These are phyloP conservation scores for Piaya cayana DNA, from an alignment of 2,113 vertebrate genomes.

Conservation along the genomic window DNA sequence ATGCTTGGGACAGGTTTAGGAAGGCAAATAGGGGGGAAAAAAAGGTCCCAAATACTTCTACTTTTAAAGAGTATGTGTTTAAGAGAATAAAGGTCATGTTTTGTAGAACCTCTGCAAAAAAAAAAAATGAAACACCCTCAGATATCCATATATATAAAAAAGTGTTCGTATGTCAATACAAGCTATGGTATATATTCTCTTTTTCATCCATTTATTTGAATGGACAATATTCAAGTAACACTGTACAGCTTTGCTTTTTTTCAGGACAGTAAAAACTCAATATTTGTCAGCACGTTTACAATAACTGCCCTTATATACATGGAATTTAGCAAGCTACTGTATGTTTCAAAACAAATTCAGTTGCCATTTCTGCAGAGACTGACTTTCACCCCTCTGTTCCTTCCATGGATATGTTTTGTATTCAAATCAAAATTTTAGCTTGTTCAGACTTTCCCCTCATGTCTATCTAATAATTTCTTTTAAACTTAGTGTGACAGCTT, in stretches of 20 bases:
- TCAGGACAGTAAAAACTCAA: neutral
- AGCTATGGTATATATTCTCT: constrained; percentile 8
- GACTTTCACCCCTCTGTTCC: neutral
- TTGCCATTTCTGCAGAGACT: neutral
- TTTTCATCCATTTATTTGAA: constrained; percentile 40
- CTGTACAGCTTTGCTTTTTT: neutral
- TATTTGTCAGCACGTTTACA: neutral
- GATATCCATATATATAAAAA: constrained; percentile 15
- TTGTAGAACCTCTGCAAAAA: constrained; percentile 21
- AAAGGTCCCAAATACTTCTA: neutral
- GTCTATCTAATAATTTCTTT: neutral
- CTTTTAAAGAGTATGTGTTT: constrained; percentile 10
- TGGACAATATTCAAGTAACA: constrained; percentile 27
- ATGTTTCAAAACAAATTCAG: neutral
- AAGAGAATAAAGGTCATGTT: constrained; percentile 19
- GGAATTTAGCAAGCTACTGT: neutral
- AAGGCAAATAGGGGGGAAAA: neutral
- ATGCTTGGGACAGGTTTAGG: constrained; percentile 53
- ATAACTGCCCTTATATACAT: neutral
- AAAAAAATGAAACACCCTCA: constrained; percentile 67
- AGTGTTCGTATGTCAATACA: constrained; percentile 16
- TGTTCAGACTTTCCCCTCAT: neutral
- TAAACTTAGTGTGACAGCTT: neutral
- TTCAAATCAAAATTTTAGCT: neutral
- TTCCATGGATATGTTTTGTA: neutral